Conservation (phyloP, 2,888 invertebrate genomes). For the Monoplex corrugatus region DNA sequence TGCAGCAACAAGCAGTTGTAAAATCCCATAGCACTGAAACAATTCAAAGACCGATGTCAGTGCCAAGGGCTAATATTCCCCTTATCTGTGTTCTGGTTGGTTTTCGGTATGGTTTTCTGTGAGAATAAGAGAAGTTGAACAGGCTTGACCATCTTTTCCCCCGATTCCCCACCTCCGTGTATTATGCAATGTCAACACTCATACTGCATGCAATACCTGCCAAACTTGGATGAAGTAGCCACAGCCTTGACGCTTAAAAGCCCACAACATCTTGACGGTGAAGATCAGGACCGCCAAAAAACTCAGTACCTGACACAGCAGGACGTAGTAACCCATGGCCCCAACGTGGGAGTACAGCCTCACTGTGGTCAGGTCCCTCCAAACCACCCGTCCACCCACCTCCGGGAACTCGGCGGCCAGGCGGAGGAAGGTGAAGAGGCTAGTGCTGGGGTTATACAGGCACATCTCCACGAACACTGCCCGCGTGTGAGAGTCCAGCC, state of each 20-base stretch:
- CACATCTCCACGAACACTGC: constrained; percentile 76
- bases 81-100: too few species aligned
- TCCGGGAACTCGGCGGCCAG: constrained; percentile 72
- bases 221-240: constrained; percentile 80
- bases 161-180: too few species aligned
- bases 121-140: too few species aligned
- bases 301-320: constrained; percentile 17
- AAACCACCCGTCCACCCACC: constrained; percentile 61
- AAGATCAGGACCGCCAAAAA: constrained; percentile 50
- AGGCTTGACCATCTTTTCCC: too few species aligned
- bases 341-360: constrained; percentile 56
- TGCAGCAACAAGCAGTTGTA: too few species aligned
- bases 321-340: constrained; percentile 56
- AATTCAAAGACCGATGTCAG: too few species aligned
- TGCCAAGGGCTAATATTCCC: too few species aligned
- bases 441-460: constrained; percentile 73
- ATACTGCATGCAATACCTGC: too few species aligned
- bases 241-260: constrained; percentile 57
- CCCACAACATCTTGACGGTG: constrained; percentile 55
- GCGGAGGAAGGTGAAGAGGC: constrained; percentile 68
- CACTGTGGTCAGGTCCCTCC: constrained; percentile 26
- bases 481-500: constrained; percentile 74
- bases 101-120: too few species aligned
- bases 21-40: too few species aligned
- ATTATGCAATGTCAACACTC: too few species aligned